A percentile compares a stretch with the other conserved stretches of the same genome.
Evolutionary conservation across 1,140 invertebrate species (phyloP).

Genomic region (Leucophenga varia): DNA sequence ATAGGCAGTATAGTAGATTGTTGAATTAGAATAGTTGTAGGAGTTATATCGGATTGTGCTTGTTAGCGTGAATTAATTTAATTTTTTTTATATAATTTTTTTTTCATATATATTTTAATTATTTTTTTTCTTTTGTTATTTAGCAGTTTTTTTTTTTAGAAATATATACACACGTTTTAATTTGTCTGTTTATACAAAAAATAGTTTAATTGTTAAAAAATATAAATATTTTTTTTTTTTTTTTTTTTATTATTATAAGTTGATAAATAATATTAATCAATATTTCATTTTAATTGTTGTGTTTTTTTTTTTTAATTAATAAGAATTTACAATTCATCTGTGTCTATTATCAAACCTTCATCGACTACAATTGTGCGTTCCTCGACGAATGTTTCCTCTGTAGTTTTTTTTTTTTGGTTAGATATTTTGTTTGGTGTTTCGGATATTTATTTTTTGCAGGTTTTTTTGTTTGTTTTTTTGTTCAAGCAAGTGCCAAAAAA

Average conservation of each 20-base stretch:
- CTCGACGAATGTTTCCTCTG: conserved; percentile 56
- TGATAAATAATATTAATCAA: not conserved
- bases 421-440: conserved; percentile 26
- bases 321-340: conserved; percentile 50
- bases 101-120: no score
- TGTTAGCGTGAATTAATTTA: no score
- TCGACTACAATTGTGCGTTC: conserved; percentile 53
- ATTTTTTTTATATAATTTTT: no score
- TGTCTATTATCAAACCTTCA: conserved; percentile 56
- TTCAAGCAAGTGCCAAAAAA: conserved; percentile 9
- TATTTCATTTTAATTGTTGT: conserved; percentile 1
- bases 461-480: conserved; percentile 8
- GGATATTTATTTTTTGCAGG: conserved; percentile 35
- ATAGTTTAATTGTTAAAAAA: conserved; percentile 40
- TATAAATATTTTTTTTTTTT: conserved; percentile 19
- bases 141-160: conserved; percentile 51
- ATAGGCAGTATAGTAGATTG: no score
- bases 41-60: no score
- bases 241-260: conserved; percentile 13
- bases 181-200: conserved; percentile 26
- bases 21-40: no score
- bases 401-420: conserved; percentile 26
- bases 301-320: no score
- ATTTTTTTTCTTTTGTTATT: no score
- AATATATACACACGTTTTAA: conserved; percentile 47